Evolutionary conservation across 2,888 invertebrate genomes (phyloP).

Genomic region (Patella depressa): DNA sequence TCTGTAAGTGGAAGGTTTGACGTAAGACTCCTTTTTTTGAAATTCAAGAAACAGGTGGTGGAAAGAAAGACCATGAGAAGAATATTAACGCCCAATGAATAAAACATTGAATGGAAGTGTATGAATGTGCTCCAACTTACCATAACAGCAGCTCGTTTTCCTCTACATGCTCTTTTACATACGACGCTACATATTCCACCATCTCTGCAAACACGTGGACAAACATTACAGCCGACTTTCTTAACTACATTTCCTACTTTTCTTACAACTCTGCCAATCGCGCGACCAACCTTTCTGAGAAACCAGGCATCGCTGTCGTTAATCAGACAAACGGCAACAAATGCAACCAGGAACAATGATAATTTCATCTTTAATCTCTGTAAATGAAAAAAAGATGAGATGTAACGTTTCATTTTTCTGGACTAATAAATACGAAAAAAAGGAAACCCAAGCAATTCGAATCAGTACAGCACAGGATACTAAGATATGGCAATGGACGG

Average conservation of each 20-base stretch:
- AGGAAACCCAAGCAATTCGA: too few relatives aligned
- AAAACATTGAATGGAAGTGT: background rate
- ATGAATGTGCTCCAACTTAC: background rate
- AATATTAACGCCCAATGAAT: background rate
- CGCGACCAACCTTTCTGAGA: background rate
- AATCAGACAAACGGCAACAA: background rate
- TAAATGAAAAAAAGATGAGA: too few relatives aligned
- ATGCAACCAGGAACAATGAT: background rate
- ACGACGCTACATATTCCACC: background rate
- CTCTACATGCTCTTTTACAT: background rate
- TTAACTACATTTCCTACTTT: background rate
- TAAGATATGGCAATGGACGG: too few relatives aligned
- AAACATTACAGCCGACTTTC: background rate
- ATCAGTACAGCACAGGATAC: too few relatives aligned
- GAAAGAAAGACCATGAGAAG: too few relatives aligned
- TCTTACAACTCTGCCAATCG: background rate
- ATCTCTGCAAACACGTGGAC: background rate
- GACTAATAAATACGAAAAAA: too few relatives aligned
- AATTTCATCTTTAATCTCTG: background rate
- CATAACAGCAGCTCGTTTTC: background rate
- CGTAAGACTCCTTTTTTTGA: too few relatives aligned
- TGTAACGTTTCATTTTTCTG: too few relatives aligned
- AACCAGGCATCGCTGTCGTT: background rate
- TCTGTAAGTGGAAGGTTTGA: too few relatives aligned
- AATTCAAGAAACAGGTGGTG: too few relatives aligned